Evolutionary conservation across 1,140 invertebrate genomes (phyloP).

Genomic region (Ceratina japonica): DNA sequence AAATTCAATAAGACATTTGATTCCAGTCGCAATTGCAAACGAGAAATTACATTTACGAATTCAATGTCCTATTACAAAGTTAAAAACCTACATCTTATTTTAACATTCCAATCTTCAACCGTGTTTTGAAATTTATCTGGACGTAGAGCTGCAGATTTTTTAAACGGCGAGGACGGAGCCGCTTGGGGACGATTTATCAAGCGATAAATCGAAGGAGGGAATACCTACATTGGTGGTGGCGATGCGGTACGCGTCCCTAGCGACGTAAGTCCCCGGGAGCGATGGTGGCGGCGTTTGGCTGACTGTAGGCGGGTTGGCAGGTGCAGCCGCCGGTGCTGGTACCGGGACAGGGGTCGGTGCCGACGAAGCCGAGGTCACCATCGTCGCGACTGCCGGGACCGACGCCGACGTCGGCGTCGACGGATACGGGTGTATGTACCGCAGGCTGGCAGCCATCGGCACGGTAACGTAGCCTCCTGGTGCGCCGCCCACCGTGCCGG

Average conservation of each 20-base stretch:
- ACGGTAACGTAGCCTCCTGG: constrained; percentile 65
- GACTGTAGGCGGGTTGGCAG: constrained; percentile 62
- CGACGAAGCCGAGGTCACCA: constrained; percentile 57
- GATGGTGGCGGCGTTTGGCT: constrained; percentile 74
- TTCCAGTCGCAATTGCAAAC: no score
- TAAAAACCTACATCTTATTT: no score
- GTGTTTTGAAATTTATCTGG: no score
- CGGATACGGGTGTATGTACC: constrained; percentile 76
- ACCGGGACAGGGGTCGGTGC: constrained; percentile 47
- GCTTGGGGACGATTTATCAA: not conserved
- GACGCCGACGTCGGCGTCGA: constrained; percentile 69
- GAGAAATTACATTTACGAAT: no score
- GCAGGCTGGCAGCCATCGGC: constrained; percentile 71
- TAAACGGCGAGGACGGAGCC: no score
- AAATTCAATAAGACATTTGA: no score
- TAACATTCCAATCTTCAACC: no score
- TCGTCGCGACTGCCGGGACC: constrained; percentile 52
- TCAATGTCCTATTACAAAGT: no score
- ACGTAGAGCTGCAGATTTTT: no score
- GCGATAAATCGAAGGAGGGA: constrained; percentile 24
- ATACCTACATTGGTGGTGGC: constrained; percentile 75
- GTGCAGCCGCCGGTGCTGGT: constrained; percentile 39
- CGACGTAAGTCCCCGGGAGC: constrained; percentile 63
- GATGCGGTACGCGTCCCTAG: constrained; percentile 74
- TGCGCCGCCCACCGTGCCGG: constrained; percentile 22